Evolutionary conservation across 2,113 vertebrate genomes (phyloP).

Genomic region (Taurulus bubalis): DNA sequence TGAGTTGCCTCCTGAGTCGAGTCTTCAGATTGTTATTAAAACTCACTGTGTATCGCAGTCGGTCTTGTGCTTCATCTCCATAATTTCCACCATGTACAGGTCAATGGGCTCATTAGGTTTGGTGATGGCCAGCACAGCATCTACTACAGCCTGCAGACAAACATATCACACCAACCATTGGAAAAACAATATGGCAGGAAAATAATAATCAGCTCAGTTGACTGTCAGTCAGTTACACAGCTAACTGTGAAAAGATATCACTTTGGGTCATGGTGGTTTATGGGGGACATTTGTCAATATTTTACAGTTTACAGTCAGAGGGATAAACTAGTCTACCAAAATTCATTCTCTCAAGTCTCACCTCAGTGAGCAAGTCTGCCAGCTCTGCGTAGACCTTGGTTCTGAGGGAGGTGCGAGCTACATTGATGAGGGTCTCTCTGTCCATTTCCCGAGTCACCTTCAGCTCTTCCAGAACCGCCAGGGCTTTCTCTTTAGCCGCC

Average conservation of each 20-base stretch:
- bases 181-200: neutral
- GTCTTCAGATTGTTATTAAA: neutral
- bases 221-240: too few species aligned
- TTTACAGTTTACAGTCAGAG: neutral
- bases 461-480: constrained; percentile 92
- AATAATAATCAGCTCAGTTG: neutral
- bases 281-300: neutral
- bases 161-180: neutral
- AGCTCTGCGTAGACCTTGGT: constrained; percentile 95
- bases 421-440: constrained; percentile 91
- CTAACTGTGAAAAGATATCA: neutral
- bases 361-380: constrained; percentile 96
- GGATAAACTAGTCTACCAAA: neutral
- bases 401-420: constrained; percentile 94
- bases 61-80: constrained; percentile 99
- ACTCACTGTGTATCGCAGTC: constrained; percentile 96
- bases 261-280: too few species aligned
- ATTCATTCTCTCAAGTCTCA: constrained; percentile 41
- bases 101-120: constrained; percentile 92
- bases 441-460: constrained; percentile 94
- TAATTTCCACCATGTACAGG: constrained; percentile 98
- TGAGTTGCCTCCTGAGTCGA: accelerated
- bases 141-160: constrained; percentile 91
- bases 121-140: constrained; percentile 91
- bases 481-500: constrained; percentile 92